Evolutionary conservation across 2,113 vertebrate genomes (phyloP), one percentile per base, ranked within the genome.

Genomic region (Bos indicus): DNA sequence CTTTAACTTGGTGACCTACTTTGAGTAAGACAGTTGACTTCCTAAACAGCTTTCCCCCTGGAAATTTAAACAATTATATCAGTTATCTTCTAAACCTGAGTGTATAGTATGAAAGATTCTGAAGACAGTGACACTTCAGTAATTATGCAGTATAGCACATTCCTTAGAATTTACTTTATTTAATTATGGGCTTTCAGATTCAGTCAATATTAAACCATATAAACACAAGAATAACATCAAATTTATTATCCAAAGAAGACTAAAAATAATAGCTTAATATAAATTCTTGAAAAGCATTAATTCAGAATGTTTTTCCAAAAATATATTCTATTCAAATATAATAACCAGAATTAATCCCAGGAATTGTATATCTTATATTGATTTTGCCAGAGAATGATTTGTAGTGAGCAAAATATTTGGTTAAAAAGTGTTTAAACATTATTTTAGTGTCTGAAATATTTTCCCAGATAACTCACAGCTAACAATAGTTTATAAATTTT

Each of bases 21-120:
- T 90, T 95, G 89, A 93, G 97, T 92, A 64, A 9, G 23, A 80
- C 71, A 92, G 77, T 94, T 97, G 46, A 97, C 40, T 36, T 28
- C 2, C 33, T 40, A 86, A 23, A 54, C 7, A 36, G 15, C 17
- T 74, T 89, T 93, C 11, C 15, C 36, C 91, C 0, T 14, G 94
- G 43, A 89, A 43, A 36, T 74, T 92, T 89, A 15, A 19, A 85
- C 46, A 81, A n/a, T 77, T 85, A 30, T 43, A 64, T 85, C 16
- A 43, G 7, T 78, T 62, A 78, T 59, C 26, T 48, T 51, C 36
- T 97, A 87, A 83, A 83, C 4, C 67, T 86, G 4, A 62, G 1
- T 87, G 59, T 56, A 56, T 4, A 82, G 52, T 90, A 7, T 71
- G 57, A 92, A 92, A 81, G 17, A 94, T 36, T 56, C 36, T 71